Conservation (phyloP, 1,140 invertebrate genomes). For the Coelopa frigida region DNA sequence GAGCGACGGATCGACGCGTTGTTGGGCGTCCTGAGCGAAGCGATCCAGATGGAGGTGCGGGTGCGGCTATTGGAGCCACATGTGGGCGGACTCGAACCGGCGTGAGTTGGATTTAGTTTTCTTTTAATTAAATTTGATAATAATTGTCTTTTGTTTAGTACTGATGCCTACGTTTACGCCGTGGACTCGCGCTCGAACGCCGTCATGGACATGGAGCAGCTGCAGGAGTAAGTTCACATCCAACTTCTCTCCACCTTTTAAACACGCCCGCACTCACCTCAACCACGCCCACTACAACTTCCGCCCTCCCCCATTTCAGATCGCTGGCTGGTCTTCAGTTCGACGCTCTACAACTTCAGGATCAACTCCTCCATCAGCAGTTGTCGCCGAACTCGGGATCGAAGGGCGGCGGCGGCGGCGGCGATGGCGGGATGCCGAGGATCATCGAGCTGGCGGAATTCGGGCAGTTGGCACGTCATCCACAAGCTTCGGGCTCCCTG, state of each 20-base stretch:
- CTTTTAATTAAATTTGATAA: not conserved
- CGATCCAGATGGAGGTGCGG: slow-evolving; percentile 69
- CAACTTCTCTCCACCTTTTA: not conserved
- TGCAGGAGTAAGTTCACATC: slow-evolving; percentile 63
- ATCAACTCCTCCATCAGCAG: slow-evolving; percentile 32
- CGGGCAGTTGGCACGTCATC: slow-evolving; percentile 38
- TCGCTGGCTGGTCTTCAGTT: slow-evolving; percentile 24
- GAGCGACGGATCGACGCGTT: slow-evolving; percentile 64
- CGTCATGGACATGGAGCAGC: slow-evolving; percentile 69
- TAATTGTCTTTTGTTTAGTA: slow-evolving; percentile 47
- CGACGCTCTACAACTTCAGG: slow-evolving; percentile 20
- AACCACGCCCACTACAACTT: slow-evolving; percentile 6
- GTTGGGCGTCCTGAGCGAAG: slow-evolving; percentile 58
- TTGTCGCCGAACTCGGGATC: slow-evolving; percentile 15
- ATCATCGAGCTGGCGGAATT: slow-evolving; percentile 53
- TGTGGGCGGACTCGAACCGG: slow-evolving; percentile 50
- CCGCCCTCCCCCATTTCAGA: slow-evolving; percentile 12
- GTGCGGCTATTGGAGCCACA: slow-evolving; percentile 71
- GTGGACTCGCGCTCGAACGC: slow-evolving; percentile 72
- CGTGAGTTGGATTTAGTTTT: slow-evolving; percentile 53
- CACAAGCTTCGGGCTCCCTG: slow-evolving; percentile 24
- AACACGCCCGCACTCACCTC: slow-evolving; percentile 5
- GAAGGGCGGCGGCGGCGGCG: slow-evolving; percentile 10
- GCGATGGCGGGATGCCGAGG: slow-evolving; percentile 35
- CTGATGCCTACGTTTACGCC: slow-evolving; percentile 76